Evolutionary conservation across 2,888 invertebrate genomes (phyloP).

Genomic region (Eupithecia tripunctaria): DNA sequence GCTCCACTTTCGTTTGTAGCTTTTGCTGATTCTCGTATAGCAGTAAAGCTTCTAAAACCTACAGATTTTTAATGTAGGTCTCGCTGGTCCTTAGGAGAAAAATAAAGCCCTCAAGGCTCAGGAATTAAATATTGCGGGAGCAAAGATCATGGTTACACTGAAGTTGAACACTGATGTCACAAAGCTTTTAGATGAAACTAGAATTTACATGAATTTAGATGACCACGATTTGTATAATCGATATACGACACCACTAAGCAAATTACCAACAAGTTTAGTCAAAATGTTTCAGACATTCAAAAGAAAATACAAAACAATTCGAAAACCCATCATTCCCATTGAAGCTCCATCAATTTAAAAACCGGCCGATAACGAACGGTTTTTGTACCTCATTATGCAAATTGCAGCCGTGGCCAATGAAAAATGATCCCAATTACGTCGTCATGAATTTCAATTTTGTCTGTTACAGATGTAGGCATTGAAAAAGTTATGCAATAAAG

Average conservation of each 20-base stretch:
- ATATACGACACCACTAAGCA: background rate
- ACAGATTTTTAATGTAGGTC: background rate
- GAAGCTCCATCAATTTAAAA: conserved; percentile 37
- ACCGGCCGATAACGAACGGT: conserved; percentile 50
- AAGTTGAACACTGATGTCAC: background rate
- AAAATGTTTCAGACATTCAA: background rate
- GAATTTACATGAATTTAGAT: background rate
- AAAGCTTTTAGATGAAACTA: background rate
- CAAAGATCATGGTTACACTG: background rate
- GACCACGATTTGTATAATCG: background rate
- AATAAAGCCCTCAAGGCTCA: background rate
- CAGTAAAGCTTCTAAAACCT: background rate
- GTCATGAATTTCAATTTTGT: conserved; percentile 55
- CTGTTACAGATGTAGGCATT: conserved; percentile 31
- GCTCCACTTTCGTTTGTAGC: conserved; percentile 26
- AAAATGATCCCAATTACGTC: conserved; percentile 53
- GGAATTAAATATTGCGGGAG: background rate
- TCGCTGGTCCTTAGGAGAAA: background rate
- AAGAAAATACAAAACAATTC: background rate
- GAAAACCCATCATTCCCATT: conserved; percentile 30
- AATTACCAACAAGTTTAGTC: background rate
- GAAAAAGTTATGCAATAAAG: conserved; percentile 41
- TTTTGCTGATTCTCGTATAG: conserved; percentile 1
- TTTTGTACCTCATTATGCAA: conserved; percentile 67
- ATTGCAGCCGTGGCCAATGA: conserved; percentile 51